Evolutionary conservation across 2,113 vertebrate genomes (phyloP).

Genomic region (Neotoma lepida): DNA sequence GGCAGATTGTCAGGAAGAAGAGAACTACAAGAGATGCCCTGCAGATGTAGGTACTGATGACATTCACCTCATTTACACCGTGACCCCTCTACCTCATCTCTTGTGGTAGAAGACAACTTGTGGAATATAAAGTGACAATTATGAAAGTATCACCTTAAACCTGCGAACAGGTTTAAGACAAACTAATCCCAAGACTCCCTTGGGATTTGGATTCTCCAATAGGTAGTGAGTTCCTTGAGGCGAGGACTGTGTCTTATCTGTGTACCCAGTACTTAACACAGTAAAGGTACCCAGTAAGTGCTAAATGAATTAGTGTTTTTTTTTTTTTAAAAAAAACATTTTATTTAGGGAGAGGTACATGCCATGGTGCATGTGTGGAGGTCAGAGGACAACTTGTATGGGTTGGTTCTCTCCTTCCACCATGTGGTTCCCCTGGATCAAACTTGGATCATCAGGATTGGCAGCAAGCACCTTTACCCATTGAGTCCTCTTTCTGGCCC

Average conservation of each 20-base stretch:
- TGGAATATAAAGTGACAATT: conserved; percentile 42
- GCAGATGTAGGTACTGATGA: background rate
- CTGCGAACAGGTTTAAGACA: conserved; percentile 5
- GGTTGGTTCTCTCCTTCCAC: background rate
- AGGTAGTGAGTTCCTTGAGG: conserved; percentile 23
- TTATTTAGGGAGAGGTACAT: background rate
- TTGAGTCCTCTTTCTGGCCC: background rate
- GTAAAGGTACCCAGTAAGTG: background rate
- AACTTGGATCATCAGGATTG: background rate
- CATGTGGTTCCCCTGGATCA: background rate
- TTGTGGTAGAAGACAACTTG: conserved; percentile 16
- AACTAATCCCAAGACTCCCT: conserved; percentile 22
- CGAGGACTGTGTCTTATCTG: background rate
- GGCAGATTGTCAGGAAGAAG: conserved; percentile 8
- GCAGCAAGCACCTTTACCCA: background rate
- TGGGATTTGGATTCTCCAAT: background rate
- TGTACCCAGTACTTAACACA: background rate
- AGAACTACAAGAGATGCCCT: conserved; percentile 16
- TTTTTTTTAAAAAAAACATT: background rate
- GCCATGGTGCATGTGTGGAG: background rate
- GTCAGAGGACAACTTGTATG: background rate
- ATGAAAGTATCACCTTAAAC: background rate
- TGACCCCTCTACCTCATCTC: background rate
- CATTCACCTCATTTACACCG: conserved; percentile 6
- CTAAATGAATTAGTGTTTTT: background rate